Conservation (phyloP, 2,888 invertebrate genomes). For the Xanthorhoe designata region DNA sequence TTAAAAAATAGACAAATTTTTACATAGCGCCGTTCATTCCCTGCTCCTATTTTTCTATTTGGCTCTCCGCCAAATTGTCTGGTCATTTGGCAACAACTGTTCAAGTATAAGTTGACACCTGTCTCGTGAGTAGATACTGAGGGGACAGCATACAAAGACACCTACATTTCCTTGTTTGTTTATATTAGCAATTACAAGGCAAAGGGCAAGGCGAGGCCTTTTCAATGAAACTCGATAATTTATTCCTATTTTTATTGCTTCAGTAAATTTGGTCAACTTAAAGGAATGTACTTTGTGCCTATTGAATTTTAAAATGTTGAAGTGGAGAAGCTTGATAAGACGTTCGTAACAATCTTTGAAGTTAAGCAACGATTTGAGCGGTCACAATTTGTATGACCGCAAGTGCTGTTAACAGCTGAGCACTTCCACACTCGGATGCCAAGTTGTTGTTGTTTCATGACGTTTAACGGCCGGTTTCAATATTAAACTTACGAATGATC, state of each 20-base stretch:
- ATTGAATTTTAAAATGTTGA: no score
- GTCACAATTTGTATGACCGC: no score
- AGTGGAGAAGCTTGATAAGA: no score
- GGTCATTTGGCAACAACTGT: conserved; percentile 72
- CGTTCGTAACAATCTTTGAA: no score
- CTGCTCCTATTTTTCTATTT: conserved; percentile 48
- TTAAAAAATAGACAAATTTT: neutral
- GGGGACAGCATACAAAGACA: neutral
- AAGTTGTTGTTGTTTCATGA: no score
- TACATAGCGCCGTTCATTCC: neutral
- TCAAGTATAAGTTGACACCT: conserved; percentile 63
- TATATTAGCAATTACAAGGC: conserved; percentile 47
- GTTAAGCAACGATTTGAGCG: no score
- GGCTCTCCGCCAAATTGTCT: conserved; percentile 70
- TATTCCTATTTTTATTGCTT: conserved; percentile 21
- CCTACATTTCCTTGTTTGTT: conserved; percentile 41
- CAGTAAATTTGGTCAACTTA: neutral
- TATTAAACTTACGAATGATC: no score
- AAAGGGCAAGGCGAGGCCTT: conserved; percentile 59
- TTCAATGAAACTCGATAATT: conserved; percentile 30
- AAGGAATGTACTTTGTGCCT: no score
- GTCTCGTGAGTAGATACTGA: conserved; percentile 62
- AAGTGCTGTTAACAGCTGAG: no score
- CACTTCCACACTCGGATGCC: no score
- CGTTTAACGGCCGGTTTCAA: no score